phyloP scores from a whole-genome alignment of 2,113 vertebrate genomes.

The Lontra canadensis region DNA sequence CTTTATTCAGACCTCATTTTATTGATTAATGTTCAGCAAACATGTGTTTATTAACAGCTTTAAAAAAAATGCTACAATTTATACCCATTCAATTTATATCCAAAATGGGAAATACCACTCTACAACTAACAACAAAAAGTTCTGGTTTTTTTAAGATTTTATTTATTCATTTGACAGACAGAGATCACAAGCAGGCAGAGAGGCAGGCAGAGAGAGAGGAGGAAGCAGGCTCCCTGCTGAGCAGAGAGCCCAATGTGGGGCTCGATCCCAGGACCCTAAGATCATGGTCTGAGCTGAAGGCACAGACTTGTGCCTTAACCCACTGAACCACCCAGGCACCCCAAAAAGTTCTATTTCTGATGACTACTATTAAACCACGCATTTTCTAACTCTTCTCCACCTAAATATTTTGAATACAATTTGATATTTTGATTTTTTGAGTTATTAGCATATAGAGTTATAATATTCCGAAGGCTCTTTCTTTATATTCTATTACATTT shows the following conservation, averaged over 20 bases:
- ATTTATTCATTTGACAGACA: no score
- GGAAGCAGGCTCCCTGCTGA: no score
- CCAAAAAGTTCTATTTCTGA: not conserved
- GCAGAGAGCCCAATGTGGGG: no score
- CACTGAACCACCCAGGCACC: no score
- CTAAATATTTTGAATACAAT: not conserved
- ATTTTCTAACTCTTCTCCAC: not conserved
- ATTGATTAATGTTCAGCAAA: not conserved
- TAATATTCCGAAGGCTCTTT: not conserved
- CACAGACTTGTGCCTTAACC: no score
- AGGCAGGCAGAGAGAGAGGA: no score
- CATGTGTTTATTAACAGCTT: not conserved
- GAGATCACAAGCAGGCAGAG: no score
- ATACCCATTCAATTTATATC: no score
- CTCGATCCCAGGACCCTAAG: no score
- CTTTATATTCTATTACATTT: not conserved
- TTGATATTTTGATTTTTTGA: not conserved
- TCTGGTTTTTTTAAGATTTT: not conserved
- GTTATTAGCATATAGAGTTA: not conserved
- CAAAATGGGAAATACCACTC: not conserved
- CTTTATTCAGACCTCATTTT: not conserved
- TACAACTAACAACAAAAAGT: not conserved
- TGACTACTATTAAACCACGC: not conserved
- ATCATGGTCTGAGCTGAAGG: no score
- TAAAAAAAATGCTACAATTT: not conserved